phyloP scores from a whole-genome alignment of 2,888 invertebrate species.

The Gari tellinella region DNA sequence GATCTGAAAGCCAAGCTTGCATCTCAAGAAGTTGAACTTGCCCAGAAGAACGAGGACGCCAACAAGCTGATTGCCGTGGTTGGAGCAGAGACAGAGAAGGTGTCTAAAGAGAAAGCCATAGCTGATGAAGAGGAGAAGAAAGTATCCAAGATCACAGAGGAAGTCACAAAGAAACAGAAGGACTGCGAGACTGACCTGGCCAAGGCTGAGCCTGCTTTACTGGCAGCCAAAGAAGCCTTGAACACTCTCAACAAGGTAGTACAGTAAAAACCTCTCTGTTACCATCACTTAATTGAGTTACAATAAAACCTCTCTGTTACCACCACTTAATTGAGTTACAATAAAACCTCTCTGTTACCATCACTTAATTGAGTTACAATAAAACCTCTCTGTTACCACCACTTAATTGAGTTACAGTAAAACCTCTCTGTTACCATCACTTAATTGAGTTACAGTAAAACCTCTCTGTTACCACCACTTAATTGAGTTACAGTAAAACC shows the following conservation, averaged over 20 bases:
- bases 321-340: too few relatives aligned
- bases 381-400: too few relatives aligned
- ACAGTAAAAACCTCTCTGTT: too few relatives aligned
- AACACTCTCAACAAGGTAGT: conserved; percentile 95
- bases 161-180: conserved; percentile 93
- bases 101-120: conserved; percentile 93
- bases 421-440: too few relatives aligned
- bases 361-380: too few relatives aligned
- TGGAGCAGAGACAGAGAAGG: conserved; percentile 97
- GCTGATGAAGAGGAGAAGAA: conserved; percentile 97
- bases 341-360: too few relatives aligned
- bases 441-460: too few relatives aligned
- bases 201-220: conserved; percentile 97
- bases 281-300: too few relatives aligned
- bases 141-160: conserved; percentile 95
- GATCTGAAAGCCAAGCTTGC: conserved; percentile 96
- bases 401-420: too few relatives aligned
- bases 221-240: conserved; percentile 96
- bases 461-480: too few relatives aligned
- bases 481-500: too few relatives aligned
- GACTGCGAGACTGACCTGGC: conserved; percentile 96
- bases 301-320: too few relatives aligned
- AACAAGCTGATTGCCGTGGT: conserved; percentile 95
- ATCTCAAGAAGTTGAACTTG: conserved; percentile 95
- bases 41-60: conserved; percentile 97